Percentiles rank a stretch among this genome's conserved stretches.
Evolutionary conservation across 2,113 vertebrate species (phyloP).

Genomic region (Rutilus rutilus): DNA sequence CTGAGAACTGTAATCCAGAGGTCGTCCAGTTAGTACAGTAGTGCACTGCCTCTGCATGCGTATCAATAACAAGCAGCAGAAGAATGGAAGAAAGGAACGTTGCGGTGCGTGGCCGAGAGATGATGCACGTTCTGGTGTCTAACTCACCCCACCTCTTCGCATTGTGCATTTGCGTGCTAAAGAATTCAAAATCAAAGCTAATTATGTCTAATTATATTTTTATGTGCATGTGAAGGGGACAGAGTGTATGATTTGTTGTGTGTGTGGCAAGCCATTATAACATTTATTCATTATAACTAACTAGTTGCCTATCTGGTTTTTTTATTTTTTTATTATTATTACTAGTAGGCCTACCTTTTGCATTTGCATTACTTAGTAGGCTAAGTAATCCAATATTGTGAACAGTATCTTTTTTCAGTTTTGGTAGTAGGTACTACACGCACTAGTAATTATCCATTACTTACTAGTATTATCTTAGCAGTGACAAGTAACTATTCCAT

Average conservation of each 20-base stretch:
- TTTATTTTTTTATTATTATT: neutral
- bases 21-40: slow-evolving; percentile 54
- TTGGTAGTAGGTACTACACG: neutral
- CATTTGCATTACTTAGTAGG: neutral
- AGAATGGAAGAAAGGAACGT: slow-evolving; percentile 69
- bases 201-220: slow-evolving; percentile 8
- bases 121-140: slow-evolving; percentile 65
- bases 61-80: slow-evolving; percentile 73
- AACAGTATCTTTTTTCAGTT: neutral
- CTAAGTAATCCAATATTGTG: neutral
- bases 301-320: neutral
- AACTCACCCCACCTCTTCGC: slow-evolving; percentile 30
- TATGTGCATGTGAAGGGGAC: slow-evolving; percentile 19
- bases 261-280: slow-evolving; percentile 13
- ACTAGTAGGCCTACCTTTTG: neutral
- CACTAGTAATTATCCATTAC: neutral
- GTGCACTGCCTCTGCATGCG: slow-evolving; percentile 69
- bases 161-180: neutral
- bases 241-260: slow-evolving; percentile 11
- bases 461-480: neutral
- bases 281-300: neutral
- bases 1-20: slow-evolving; percentile 54
- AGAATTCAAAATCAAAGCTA: neutral
- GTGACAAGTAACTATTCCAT: neutral
- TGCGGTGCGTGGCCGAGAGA: slow-evolving; percentile 64